Evolutionary conservation across 1,140 invertebrate genomes (phyloP), one percentile per base, ranked within the genome.

Genomic region (Brachionus koreanus): DNA sequence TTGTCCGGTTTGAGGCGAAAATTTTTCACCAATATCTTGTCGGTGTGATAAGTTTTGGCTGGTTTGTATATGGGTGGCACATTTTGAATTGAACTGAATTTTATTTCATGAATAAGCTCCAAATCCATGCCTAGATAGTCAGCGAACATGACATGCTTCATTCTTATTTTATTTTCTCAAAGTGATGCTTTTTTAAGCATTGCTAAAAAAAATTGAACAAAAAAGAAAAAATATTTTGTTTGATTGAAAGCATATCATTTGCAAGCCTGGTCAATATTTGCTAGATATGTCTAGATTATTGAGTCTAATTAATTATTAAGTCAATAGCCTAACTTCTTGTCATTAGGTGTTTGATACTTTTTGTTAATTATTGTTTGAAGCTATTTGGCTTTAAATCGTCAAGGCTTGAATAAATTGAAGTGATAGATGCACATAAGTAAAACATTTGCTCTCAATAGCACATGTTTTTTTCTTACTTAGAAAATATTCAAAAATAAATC

Each of bases 71-170:
- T 61, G 0, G 9, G 35, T 33, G 35, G 49, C 2, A 74, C 23
- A 25, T 43, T 25, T n/a, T 74, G 19, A 6, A 25, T 74, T 23
- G 42, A 46, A 10, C 23, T 46, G 7, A 74, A 13, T 74, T 63
- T 79, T 61, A 79, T 79, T 42, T 61, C 52, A 19, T 79, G 76
- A 16, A 79, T 79, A 13, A 79, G 76, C 23, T 57, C 76, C 19
- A 79, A 61, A 23, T 79, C 61, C 16, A 79, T 25, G 33, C 76
- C 76, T 9, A 79, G 39, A 35, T 23, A 61, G 35, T 79, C 76
- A 19, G 76, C 76, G 37, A 79, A 79, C 25, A 42, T 37, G 10
- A 79, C 76, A 42, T 79, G 76, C n/a, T 65, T 79, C 19, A 19
- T 79, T 23, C 33, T 43, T 46, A 1, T 43, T 74, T 46, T 4